These are phyloP conservation scores for Trachelus tabidus DNA, from an alignment of 2,888 invertebrate species.

Conservation along the genomic window DNA sequence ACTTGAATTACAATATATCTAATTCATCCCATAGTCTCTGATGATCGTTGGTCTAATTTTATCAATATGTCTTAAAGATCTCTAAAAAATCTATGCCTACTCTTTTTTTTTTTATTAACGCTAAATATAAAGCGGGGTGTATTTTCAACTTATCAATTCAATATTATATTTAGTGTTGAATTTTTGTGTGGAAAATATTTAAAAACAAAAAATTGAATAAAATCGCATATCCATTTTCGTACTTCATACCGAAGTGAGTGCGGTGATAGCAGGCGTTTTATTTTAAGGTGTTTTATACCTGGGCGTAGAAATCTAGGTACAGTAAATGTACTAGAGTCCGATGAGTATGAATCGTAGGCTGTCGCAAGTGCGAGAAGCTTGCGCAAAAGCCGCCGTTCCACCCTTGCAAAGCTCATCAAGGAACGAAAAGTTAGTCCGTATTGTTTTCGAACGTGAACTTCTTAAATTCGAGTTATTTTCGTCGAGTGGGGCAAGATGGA, in stretches of 20 bases:
- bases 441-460: slow-evolving; percentile 59
- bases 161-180: no score
- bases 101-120: background rate
- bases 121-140: background rate
- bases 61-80: no score
- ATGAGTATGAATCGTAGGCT: background rate
- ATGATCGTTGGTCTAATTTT: background rate
- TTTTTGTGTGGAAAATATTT: no score
- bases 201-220: background rate
- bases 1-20: background rate
- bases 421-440: slow-evolving; percentile 33
- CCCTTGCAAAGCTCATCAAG: background rate
- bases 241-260: background rate
- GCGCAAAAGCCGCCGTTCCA: background rate
- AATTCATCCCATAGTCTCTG: background rate
- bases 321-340: background rate
- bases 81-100: no score
- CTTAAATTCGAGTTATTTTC: slow-evolving; percentile 63
- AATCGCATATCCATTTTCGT: background rate
- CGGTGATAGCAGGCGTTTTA: background rate
- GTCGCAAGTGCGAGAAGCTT: background rate
- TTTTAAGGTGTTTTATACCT: background rate
- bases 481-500: slow-evolving; percentile 57
- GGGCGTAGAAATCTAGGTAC: background rate
- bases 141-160: no score